Conservation (phyloP, 2,888 invertebrate species). For the Drosophila buzzatii region DNA sequence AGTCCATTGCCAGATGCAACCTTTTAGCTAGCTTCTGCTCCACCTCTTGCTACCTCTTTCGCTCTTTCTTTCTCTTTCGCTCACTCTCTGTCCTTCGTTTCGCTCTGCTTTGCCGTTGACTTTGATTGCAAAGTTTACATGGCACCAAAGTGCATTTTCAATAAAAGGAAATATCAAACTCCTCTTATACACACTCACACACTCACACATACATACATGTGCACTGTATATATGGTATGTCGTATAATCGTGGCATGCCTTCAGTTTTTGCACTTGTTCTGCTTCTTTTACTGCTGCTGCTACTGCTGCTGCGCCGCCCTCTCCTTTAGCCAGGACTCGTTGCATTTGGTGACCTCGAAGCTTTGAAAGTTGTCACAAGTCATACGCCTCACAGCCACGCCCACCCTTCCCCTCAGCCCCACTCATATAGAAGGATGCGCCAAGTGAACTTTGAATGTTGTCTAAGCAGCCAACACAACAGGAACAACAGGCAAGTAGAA, state of each 20-base stretch:
- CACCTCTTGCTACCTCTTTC: slow-evolving; percentile 4
- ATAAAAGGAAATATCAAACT: slow-evolving; percentile 79
- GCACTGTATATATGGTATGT: slow-evolving; percentile 43
- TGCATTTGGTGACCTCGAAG: slow-evolving; percentile 73
- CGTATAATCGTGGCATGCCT: slow-evolving; percentile 60
- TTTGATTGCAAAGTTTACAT: slow-evolving; percentile 83
- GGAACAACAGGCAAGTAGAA: slow-evolving; percentile 18
- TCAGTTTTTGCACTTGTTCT: slow-evolving; percentile 72
- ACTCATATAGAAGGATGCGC: slow-evolving; percentile 37
- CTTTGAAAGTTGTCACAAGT: slow-evolving; percentile 68
- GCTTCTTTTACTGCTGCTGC: slow-evolving; percentile 34
- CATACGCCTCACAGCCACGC: slow-evolving; percentile 13
- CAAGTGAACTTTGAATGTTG: slow-evolving; percentile 67
- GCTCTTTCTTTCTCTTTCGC: slow-evolving; percentile 13
- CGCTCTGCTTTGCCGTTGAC: slow-evolving; percentile 65
- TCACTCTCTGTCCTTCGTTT: slow-evolving; percentile 42
- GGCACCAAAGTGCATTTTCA: slow-evolving; percentile 83
- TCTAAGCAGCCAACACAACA: slow-evolving; percentile 46
- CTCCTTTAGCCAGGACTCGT: slow-evolving; percentile 30
- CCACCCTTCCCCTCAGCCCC: slow-evolving; percentile 3
- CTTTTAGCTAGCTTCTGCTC: slow-evolving; percentile 32
- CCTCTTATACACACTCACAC: slow-evolving; percentile 28
- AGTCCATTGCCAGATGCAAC: slow-evolving; percentile 34
- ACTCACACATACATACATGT: slow-evolving; percentile 38
- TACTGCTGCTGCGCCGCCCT: background rate